A percentile compares a stretch with the other conserved stretches of the same genome.
These are phyloP conservation scores for Sisyra terminalis DNA, from an alignment of 2,888 invertebrate genomes.

Conservation along the genomic window DNA sequence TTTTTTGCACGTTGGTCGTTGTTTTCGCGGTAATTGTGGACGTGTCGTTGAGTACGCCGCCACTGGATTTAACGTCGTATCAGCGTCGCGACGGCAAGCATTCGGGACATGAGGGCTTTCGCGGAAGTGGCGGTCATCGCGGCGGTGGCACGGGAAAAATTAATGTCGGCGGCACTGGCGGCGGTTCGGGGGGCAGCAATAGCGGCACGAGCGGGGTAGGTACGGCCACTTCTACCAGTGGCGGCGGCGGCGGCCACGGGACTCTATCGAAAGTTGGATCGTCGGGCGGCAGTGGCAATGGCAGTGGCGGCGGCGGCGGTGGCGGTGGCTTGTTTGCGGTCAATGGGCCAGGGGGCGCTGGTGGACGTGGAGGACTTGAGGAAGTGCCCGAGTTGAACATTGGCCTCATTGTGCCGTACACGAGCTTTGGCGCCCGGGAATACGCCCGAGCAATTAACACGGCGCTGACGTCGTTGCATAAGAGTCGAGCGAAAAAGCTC, in stretches of 20 bases:
- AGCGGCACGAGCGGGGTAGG: constrained; percentile 8
- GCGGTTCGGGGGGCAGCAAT: no score
- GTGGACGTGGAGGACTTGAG: not conserved
- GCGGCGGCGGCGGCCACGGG: no score
- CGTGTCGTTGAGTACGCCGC: no score
- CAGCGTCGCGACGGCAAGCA: no score
- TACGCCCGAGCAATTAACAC: constrained; percentile 47
- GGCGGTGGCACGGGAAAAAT: not conserved
- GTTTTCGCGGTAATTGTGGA: no score
- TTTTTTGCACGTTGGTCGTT: no score
- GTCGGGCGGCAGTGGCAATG: not conserved
- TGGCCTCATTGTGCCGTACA: constrained; percentile 42
- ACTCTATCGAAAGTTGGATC: no score
- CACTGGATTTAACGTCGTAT: no score
- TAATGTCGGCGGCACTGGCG: not conserved
- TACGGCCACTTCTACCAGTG: no score
- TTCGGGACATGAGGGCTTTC: not conserved
- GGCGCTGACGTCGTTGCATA: constrained; percentile 40
- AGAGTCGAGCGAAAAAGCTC: constrained; percentile 36
- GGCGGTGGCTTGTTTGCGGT: constrained; percentile 7
- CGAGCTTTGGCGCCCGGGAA: constrained; percentile 45
- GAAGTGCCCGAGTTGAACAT: constrained; percentile 26
- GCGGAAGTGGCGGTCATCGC: not conserved
- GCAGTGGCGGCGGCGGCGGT: no score
- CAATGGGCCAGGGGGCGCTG: not conserved